These are phyloP conservation scores for Furcula furcula DNA, from an alignment of 2,888 invertebrate species.

Conservation along the genomic window DNA sequence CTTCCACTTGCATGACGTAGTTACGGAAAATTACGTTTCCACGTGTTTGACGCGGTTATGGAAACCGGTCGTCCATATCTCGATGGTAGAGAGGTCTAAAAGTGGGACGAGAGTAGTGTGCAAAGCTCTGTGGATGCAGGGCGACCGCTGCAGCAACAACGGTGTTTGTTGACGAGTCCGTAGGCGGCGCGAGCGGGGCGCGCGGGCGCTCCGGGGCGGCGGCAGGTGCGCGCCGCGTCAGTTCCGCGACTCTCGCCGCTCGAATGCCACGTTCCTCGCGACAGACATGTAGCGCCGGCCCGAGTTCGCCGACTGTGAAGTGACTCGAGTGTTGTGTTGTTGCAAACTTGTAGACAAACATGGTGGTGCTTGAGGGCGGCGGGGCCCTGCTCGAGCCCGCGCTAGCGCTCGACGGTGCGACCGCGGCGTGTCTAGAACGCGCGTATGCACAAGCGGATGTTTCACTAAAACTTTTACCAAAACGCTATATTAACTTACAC, in stretches of 20 bases:
- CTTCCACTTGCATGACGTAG: too few species aligned
- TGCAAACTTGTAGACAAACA: slow-evolving; percentile 47
- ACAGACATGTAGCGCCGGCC: slow-evolving; percentile 66
- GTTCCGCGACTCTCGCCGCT: slow-evolving; percentile 72
- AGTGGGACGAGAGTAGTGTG: slow-evolving; percentile 64
- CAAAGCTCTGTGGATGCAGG: slow-evolving; percentile 61
- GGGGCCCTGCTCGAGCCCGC: slow-evolving; percentile 80
- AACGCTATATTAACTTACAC: slow-evolving; percentile 94
- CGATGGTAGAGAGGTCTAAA: slow-evolving; percentile 46
- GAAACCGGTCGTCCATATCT: slow-evolving; percentile 25
- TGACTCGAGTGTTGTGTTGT: slow-evolving; percentile 54
- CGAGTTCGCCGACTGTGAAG: slow-evolving; percentile 49
- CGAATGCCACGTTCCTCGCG: slow-evolving; percentile 55
- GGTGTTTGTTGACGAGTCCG: slow-evolving; percentile 71
- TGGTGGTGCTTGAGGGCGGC: slow-evolving; percentile 79
- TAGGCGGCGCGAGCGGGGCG: slow-evolving; percentile 57
- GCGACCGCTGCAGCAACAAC: slow-evolving; percentile 72
- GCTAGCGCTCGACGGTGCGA: slow-evolving; percentile 87
- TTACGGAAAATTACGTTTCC: too few species aligned
- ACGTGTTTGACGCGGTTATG: slow-evolving; percentile 2
- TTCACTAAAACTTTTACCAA: slow-evolving; percentile 94
- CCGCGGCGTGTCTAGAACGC: slow-evolving; percentile 87
- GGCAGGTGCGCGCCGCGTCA: slow-evolving; percentile 65
- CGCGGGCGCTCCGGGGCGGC: slow-evolving; percentile 50
- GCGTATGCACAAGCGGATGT: slow-evolving; percentile 91